Conservation (phyloP, 2,888 invertebrate genomes). For the Eristalis pertinax region DNA sequence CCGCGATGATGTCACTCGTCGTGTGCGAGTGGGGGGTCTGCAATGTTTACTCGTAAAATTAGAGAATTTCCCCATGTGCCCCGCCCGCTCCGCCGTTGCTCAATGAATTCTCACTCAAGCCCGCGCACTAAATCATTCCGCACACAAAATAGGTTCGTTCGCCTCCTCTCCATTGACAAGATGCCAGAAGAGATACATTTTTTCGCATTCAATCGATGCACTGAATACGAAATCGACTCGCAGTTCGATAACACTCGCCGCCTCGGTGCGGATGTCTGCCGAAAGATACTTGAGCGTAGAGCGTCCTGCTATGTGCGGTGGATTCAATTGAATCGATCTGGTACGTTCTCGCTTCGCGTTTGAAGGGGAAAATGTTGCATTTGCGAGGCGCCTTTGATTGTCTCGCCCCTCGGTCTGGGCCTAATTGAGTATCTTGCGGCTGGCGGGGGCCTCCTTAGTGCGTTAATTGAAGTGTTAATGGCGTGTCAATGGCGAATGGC, state of each 20-base stretch:
- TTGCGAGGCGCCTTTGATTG: slow-evolving; percentile 3
- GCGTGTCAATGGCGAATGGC: slow-evolving; percentile 40
- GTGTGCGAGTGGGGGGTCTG: not conserved
- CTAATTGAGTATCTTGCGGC: slow-evolving; percentile 6
- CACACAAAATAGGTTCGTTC: slow-evolving; percentile 30
- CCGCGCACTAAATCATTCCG: slow-evolving; percentile 35
- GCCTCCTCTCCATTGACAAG: slow-evolving; percentile 37
- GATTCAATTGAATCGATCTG: slow-evolving; percentile 1
- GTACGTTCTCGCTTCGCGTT: not conserved
- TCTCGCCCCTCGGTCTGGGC: not conserved
- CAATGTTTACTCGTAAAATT: not conserved
- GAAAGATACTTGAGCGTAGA: not conserved
- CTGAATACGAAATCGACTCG: slow-evolving; percentile 33
- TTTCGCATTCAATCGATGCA: slow-evolving; percentile 32
- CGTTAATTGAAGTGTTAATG: slow-evolving; percentile 53
- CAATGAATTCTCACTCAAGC: slow-evolving; percentile 36
- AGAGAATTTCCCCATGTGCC: not conserved
- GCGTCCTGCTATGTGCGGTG: not conserved
- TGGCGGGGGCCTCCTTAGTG: slow-evolving; percentile 4
- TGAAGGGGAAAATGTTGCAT: not conserved
- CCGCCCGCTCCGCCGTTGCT: not conserved
- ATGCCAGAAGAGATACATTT: slow-evolving; percentile 37
- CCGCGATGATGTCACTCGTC: not conserved
- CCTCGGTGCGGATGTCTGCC: not conserved
- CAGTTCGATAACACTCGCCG: slow-evolving; percentile 45